These are phyloP conservation scores for Grantiella picta DNA, from an alignment of 2,113 vertebrate genomes.

Conservation along the genomic window DNA sequence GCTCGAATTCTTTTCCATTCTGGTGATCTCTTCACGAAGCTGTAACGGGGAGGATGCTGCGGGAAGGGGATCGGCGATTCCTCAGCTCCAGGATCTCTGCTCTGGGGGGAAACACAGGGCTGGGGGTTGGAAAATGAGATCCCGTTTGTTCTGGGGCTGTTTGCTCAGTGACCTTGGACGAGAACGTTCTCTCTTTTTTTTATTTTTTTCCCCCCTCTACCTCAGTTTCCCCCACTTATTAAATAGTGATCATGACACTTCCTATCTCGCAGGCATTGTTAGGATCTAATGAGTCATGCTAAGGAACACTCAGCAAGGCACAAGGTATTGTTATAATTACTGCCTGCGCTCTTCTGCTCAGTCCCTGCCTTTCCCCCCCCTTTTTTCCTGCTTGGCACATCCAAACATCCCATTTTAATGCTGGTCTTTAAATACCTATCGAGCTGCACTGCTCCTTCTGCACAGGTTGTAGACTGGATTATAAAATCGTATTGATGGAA, in stretches of 20 bases:
- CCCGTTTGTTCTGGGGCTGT: neutral
- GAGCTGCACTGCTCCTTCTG: neutral
- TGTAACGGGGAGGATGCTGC: neutral
- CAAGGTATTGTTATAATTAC: slow-evolving; percentile 5
- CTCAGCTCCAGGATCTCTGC: neutral
- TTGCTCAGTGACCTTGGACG: neutral
- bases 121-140: neutral
- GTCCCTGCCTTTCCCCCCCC: neutral
- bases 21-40: slow-evolving; percentile 49
- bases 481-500: neutral
- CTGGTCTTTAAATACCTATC: neutral
- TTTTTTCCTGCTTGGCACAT: neutral
- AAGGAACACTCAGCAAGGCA: neutral
- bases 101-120: neutral
- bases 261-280: slow-evolving; percentile 10
- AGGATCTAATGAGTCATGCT: slow-evolving; percentile 17
- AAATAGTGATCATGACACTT: neutral
- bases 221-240: slow-evolving; percentile 21
- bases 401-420: neutral
- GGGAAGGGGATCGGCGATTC: neutral
- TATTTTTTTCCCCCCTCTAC: neutral
- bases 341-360: neutral
- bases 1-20: slow-evolving; percentile 62
- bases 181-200: neutral
- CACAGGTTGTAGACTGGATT: neutral